Conservation (phyloP, 1,140 invertebrate species). For the Atopsyche davidsoni region DNA sequence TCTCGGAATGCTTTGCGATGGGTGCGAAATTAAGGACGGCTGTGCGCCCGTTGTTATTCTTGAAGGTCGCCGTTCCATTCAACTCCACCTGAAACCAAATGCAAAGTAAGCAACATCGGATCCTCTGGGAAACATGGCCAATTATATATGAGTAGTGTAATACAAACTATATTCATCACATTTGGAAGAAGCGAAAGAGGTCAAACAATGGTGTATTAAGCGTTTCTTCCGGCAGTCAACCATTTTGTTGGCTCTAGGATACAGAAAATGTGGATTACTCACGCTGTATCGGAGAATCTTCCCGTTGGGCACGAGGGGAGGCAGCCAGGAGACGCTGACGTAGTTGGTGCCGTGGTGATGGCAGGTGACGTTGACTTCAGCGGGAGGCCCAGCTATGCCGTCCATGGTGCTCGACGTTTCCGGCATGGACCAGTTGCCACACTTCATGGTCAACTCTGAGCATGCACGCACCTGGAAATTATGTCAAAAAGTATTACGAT, state of each 20-base stretch:
- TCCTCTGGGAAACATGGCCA: too few species aligned
- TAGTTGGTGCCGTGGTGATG: conserved; percentile 56
- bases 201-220: too few species aligned
- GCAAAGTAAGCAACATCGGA: too few species aligned
- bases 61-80: conserved; percentile 53
- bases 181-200: too few species aligned
- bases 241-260: too few species aligned
- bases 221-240: too few species aligned
- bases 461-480: conserved; percentile 61
- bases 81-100: conserved; percentile 46
- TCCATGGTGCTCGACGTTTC: conserved; percentile 76
- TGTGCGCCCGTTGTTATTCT: conserved; percentile 48
- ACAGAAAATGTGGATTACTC: conserved; percentile 31
- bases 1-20: conserved; percentile 25
- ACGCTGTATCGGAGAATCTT: conserved; percentile 65
- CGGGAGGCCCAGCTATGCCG: conserved; percentile 58
- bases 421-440: conserved; percentile 66
- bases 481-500: too few species aligned
- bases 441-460: conserved; percentile 66
- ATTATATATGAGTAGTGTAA: too few species aligned
- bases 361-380: conserved; percentile 59
- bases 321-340: conserved; percentile 63
- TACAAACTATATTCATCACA: too few species aligned
- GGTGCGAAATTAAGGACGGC: conserved; percentile 49
- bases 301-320: conserved; percentile 66